Evolutionary conservation across 2,113 vertebrate species (phyloP), one percentile per base, ranked within the genome.

Genomic region (Lepidothrix coronata): DNA sequence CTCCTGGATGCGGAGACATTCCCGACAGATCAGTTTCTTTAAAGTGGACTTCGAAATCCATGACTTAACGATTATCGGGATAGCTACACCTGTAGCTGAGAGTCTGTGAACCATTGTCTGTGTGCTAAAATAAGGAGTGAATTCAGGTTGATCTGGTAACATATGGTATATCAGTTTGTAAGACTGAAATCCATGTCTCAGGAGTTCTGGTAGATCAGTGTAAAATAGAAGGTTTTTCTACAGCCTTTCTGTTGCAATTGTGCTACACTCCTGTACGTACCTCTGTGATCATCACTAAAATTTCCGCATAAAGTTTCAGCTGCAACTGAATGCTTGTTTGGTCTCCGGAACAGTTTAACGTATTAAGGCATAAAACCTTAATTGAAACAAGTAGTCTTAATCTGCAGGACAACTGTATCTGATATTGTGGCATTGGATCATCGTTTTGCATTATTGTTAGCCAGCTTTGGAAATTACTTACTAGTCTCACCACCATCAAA

Each of bases 381-480:
- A 41, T 39, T 77, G 91, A 80, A 97, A 93, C 93, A 95, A 85
- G 90, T 96, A 75, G 78, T n/a, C 35, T 61, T 89, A 33, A 44
- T 58, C n/a, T 35, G 8, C 31, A 39, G 43, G 9, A 28, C 5
- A 43, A 2, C 51, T 75, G 0, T 75, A 15, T 41, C 23, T 72
- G 57, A 35, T 81, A 0, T 25, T n/a, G 49, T 68, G 88, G 39
- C 48, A 63, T 46, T 61, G 37, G 44, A 37, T 62, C 4, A 27
- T 74, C 30, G 52, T 85, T 51, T 66, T 54, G 39, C n/a, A 8
- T 51, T 51, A 24, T 22, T 52, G 24, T 49, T 57, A 66, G 31
- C 24, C 14, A 71, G 25, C 57, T 85, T 73, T 49, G 48, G 23
- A 74, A 96, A 87, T 83, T 28, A 52, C 23, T 57, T 62, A 8